Base-by-base conservation (phyloP, 2,113 vertebrate species). In the Ptilonorhynchus violaceus region DNA sequence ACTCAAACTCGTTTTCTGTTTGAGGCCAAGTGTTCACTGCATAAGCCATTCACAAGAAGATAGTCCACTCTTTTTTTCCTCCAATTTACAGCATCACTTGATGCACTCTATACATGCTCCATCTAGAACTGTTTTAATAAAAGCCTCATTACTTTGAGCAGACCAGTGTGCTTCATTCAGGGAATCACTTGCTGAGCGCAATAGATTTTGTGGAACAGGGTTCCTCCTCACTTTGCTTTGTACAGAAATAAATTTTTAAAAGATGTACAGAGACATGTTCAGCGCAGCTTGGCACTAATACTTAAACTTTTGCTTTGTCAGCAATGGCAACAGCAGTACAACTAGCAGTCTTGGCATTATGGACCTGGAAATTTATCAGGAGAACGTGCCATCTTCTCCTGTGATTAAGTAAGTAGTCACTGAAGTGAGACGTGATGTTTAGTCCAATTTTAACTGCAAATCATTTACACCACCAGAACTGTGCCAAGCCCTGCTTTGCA, bases 301-400 rank as follows among this genome's bases (percentile, higher is more conserved):
- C 96, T 95, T 98, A 96, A 98, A 98, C 96, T 98, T 98, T 98
- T 98, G 97, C 98, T 98, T 98, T 97, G 96, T 98, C 98, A 99
- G 99, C 98, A 99, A 99, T 96, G 99, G 99, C 93, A 99, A 99
- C 98, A 99, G 99, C 98, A 99, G 99, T 94, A 97, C 98, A 77
- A 99, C 99, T 95, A 99, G 98, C 98, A 98, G 99, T 97, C 98
- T 99, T 86, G 99, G 99, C 89, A 96, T 99, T 96, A 98, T 98
- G 95, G 99, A 99, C 97, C 98, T 99, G 97, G 99, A 99, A 96
- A 98, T 97, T 91, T 99, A 99, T 98, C 98, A 98, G 97, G 99
- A 99, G 95, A 98, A 97, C 92, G 72, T 98, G 88, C 97, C 98
- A 96, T 97, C 98, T 97, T 98, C 98, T 98, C 98, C 97, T 96